phyloP scores from a whole-genome alignment of 2,113 vertebrate species.

The Cephalopterus ornatus region DNA sequence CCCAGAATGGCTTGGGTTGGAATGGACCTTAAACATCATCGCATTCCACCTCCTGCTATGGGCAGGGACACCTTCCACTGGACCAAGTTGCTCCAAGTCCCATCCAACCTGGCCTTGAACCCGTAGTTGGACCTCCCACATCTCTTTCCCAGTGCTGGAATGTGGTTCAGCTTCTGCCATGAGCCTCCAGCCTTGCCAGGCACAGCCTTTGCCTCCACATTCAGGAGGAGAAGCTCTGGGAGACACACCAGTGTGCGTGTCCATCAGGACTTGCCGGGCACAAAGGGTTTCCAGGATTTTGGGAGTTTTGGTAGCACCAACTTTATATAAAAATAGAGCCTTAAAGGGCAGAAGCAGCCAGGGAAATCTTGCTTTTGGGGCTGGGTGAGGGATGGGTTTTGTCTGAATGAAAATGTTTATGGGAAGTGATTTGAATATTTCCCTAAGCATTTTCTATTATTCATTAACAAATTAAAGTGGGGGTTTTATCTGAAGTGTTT shows the following conservation, averaged over 20 bases:
- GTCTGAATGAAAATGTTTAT: neutral
- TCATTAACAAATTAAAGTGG: neutral
- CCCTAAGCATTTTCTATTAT: slow-evolving; percentile 9
- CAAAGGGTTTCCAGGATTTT: neutral
- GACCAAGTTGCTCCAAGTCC: neutral
- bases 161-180: neutral
- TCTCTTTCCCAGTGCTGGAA: neutral
- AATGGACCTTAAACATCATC: neutral
- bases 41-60: neutral
- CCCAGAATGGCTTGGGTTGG: neutral
- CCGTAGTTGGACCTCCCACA: accelerated
- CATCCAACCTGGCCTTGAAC: neutral
- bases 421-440: slow-evolving; percentile 21
- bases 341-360: neutral
- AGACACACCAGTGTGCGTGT: neutral
- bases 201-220: neutral
- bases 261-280: neutral
- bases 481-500: neutral
- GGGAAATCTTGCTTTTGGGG: neutral
- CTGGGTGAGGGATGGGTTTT: neutral
- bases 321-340: neutral
- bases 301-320: neutral
- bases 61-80: neutral
- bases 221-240: neutral
- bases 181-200: neutral